Evolutionary conservation across 1,140 invertebrate genomes (phyloP).

Genomic region (Andrena cerasifolii): DNA sequence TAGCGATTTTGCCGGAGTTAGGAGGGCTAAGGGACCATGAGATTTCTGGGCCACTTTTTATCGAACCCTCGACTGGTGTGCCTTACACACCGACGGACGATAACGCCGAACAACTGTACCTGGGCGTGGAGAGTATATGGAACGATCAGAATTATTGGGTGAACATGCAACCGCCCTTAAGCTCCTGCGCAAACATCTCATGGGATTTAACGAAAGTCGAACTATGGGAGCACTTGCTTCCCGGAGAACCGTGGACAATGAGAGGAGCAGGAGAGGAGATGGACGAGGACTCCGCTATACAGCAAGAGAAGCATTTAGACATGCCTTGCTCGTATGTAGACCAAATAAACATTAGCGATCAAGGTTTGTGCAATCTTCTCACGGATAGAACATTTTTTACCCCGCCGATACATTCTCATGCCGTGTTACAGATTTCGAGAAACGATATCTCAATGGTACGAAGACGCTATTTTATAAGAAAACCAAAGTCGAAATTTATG

Average conservation of each 20-base stretch:
- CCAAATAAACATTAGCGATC: constrained; percentile 86
- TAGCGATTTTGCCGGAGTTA: constrained; percentile 84
- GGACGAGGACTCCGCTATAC: constrained; percentile 71
- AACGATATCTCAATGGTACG: constrained; percentile 88
- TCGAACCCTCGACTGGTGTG: constrained; percentile 90
- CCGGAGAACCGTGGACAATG: constrained; percentile 84
- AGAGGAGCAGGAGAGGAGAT: constrained; percentile 69
- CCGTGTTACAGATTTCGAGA: constrained; percentile 85
- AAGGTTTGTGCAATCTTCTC: constrained; percentile 80
- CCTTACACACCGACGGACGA: constrained; percentile 77
- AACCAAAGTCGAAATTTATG: constrained; percentile 88
- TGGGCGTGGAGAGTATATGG: constrained; percentile 92
- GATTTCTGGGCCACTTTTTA: constrained; percentile 87
- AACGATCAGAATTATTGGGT: constrained; percentile 95
- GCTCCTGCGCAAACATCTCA: constrained; percentile 79
- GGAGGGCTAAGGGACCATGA: constrained; percentile 77
- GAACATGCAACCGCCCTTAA: constrained; percentile 85
- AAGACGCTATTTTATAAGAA: constrained; percentile 90
- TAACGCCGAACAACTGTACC: constrained; percentile 85
- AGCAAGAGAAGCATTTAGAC: constrained; percentile 88
- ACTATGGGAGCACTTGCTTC: constrained; percentile 88
- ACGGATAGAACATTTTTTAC: neutral
- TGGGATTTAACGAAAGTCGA: constrained; percentile 84
- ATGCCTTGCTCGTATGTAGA: constrained; percentile 91
- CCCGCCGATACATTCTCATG: neutral